Conservation (phyloP, 2,113 vertebrate genomes). For the Vanacampus margaritifer region DNA sequence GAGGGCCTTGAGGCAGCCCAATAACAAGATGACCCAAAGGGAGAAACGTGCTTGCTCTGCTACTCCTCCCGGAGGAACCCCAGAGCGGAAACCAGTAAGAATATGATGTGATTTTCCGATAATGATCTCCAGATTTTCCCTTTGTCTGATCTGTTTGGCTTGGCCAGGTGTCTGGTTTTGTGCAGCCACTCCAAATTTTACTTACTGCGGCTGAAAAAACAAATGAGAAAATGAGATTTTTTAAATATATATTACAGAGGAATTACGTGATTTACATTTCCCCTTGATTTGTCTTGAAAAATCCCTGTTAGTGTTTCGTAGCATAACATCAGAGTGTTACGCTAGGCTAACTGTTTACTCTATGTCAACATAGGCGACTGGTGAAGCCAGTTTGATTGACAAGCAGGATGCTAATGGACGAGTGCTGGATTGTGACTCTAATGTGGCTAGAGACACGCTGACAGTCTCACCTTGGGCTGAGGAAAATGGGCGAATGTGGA, state of each 20-base stretch:
- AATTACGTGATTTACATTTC: neutral
- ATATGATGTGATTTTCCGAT: neutral
- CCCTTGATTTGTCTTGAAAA: neutral
- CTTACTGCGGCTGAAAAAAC: neutral
- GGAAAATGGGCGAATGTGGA: constrained; percentile 37
- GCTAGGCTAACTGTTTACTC: constrained; percentile 87
- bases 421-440: constrained; percentile 72
- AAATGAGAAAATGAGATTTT: neutral
- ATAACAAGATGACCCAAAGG: constrained; percentile 92
- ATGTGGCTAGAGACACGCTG: constrained; percentile 38
- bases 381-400: constrained; percentile 94
- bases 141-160: neutral
- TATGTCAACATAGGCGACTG: constrained; percentile 95
- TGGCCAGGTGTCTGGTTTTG: neutral
- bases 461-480: constrained; percentile 31
- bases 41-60: constrained; percentile 85
- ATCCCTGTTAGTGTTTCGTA: constrained; percentile 3
- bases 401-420: constrained; percentile 83
- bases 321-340: constrained; percentile 19
- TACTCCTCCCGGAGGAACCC: constrained; percentile 83
- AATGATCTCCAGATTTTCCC: neutral
- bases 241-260: neutral
- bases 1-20: constrained; percentile 94
- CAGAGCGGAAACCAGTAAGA: constrained; percentile 81
- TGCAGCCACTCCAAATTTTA: neutral